Percentiles rank a stretch among this genome's conserved stretches.
phyloP scores from a whole-genome alignment of 2,113 vertebrate species.

The Rhagologus leucostigma region DNA sequence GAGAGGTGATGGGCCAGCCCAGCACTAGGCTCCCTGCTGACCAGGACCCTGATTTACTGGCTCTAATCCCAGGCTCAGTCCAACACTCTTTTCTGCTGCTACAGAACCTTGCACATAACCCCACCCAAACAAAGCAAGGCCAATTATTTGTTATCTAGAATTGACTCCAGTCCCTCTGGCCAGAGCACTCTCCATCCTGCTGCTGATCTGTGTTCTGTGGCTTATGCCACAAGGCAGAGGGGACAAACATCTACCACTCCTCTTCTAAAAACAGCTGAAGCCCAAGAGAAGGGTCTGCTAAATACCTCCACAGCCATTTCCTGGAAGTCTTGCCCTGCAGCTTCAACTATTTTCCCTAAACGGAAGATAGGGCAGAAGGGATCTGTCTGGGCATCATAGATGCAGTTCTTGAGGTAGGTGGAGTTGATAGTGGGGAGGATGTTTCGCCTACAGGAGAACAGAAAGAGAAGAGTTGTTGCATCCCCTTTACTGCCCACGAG shows the following conservation, averaged over 20 bases:
- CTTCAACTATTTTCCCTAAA: slow-evolving; percentile 75
- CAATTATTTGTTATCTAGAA: neutral
- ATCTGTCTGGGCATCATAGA: slow-evolving; percentile 73
- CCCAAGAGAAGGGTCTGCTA: neutral
- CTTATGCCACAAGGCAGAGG: neutral
- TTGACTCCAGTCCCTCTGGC: neutral
- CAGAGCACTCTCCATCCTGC: neutral
- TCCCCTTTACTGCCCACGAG: neutral
- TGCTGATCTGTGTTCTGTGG: neutral
- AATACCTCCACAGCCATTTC: slow-evolving; percentile 84
- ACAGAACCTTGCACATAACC: neutral
- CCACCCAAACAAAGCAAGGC: neutral
- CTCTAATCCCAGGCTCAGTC: neutral
- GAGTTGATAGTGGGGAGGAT: slow-evolving; percentile 77
- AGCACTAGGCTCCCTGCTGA: neutral
- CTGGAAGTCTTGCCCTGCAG: slow-evolving; percentile 82
- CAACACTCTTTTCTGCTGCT: neutral
- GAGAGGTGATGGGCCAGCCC: neutral
- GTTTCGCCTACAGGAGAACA: slow-evolving; percentile 75
- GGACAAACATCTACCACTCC: neutral
- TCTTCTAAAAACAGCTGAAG: neutral
- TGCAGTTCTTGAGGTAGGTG: slow-evolving; percentile 79
- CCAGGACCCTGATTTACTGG: neutral
- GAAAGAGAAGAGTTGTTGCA: neutral
- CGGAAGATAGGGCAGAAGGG: slow-evolving; percentile 88